These are phyloP conservation scores for Thaumatotibia leucotreta DNA, from an alignment of 1,140 invertebrate species.

Conservation along the genomic window DNA sequence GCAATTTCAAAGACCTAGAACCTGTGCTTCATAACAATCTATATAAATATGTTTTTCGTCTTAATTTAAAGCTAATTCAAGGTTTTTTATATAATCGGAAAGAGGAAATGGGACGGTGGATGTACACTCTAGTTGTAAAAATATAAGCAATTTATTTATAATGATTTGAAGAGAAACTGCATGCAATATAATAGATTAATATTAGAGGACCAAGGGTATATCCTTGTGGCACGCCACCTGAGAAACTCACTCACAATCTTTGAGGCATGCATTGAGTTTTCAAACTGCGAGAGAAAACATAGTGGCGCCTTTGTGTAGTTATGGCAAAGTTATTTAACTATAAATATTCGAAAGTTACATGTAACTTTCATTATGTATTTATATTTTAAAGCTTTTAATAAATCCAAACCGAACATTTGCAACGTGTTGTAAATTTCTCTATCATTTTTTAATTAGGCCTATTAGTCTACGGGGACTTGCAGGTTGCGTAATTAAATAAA, in stretches of 20 bases:
- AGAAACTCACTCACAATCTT: slow-evolving; percentile 5
- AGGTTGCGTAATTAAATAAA: slow-evolving; percentile 25
- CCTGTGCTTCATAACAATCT: slow-evolving; percentile 74
- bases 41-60: slow-evolving; percentile 67
- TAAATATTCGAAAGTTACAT: background rate
- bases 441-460: background rate
- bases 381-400: slow-evolving; percentile 7
- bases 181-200: slow-evolving; percentile 23
- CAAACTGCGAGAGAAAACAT: background rate
- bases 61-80: slow-evolving; percentile 68
- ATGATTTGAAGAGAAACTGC: slow-evolving; percentile 35
- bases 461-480: background rate
- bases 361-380: background rate
- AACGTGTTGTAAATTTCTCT: background rate
- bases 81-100: slow-evolving; percentile 51
- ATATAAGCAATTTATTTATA: slow-evolving; percentile 45
- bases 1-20: slow-evolving; percentile 70
- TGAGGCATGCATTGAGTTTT: background rate
- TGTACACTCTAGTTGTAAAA: slow-evolving; percentile 50
- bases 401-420: slow-evolving; percentile 2
- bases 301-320: background rate
- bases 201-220: background rate
- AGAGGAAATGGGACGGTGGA: slow-evolving; percentile 72
- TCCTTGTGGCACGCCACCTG: slow-evolving; percentile 3
- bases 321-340: background rate